Base-by-base conservation (phyloP, 2,888 invertebrate species). In the Synergus umbraculus region DNA sequence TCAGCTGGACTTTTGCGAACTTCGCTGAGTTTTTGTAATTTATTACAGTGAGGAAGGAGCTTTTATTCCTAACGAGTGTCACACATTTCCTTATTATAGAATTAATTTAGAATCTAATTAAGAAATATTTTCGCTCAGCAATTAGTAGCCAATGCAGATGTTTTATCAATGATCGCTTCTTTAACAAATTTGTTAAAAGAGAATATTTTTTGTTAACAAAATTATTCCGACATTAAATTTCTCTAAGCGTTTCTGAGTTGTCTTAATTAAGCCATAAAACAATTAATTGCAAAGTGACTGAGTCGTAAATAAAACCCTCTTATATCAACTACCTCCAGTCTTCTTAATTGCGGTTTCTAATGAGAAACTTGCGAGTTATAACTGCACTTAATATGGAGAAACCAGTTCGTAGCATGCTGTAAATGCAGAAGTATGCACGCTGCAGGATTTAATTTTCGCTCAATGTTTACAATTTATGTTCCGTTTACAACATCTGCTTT, bases 261-360 rank as follows among this genome's bases (percentile, higher is more conserved):
- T 46, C 13, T 46, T 12, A 29, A 60, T 1, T 60, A 13, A 18
- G 60, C 22, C 7, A 60, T 60, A 5, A 4, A 22, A 29, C 12
- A 60, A 60, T 12, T 12, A 60, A 60, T 67, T 67, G 5, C 44
- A 46, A 67, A n/a, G 10, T 66, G 41, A 22, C 4, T 46, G 2
- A 5, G 9, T 44, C 18, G 18, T n/a, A 22, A 46, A 67, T 46
- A 46, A 67, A 67, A 46, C 22, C 13, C 10, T 22, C 22, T 22
- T 22, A 22, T 29, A 60, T 18, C 10, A 60, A 60, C 12, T 0
- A 12, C 44, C 44, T 22, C 13, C 12, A 44, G 43, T 44, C 12
- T 67, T 44, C 67, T 67, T 67, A 67, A 67, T 67, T 67, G 44
- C 12, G 44, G 44, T 44, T 5, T 67, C 60, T 67, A 67, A 67